These are phyloP conservation scores for Crotalus tigris DNA, from an alignment of 2,113 vertebrate genomes.

Conservation along the genomic window DNA sequence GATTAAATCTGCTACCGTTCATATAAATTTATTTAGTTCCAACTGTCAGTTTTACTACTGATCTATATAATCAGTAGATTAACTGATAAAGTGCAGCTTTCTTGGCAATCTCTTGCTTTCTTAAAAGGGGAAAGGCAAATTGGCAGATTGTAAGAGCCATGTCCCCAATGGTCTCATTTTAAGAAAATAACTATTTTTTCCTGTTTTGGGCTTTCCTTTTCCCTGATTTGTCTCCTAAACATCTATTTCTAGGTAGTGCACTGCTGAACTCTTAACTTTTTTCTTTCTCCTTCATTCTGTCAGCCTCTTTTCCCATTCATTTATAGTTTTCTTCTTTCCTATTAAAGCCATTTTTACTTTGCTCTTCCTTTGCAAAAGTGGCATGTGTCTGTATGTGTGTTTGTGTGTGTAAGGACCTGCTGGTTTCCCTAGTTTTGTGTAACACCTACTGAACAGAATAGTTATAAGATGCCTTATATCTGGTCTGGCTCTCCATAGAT, in stretches of 20 bases:
- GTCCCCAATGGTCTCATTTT: neutral
- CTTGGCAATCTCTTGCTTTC: neutral
- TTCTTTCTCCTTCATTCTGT: neutral
- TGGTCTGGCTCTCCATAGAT: neutral
- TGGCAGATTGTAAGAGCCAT: neutral
- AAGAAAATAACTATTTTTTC: neutral
- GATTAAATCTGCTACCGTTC: neutral
- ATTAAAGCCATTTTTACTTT: neutral
- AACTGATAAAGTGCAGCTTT: neutral
- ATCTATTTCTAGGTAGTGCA: neutral
- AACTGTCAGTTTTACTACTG: constrained; percentile 25
- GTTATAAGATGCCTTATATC: neutral
- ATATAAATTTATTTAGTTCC: constrained; percentile 24
- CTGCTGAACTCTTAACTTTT: neutral
- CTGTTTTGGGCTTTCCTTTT: neutral
- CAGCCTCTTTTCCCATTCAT: neutral
- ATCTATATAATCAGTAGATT: constrained; percentile 25
- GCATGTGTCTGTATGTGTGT: neutral
- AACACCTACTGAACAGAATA: neutral
- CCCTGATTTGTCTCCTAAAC: neutral
- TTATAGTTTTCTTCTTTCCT: neutral
- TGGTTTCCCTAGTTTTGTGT: neutral
- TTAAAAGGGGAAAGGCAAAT: neutral
- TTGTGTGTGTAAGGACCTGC: neutral
- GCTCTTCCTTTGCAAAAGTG: neutral